Evolutionary conservation across 30 jellyfish, hydroid and myxozoan genomes (phyloP), one percentile per base, ranked within the genome.

Genomic region (Turritopsis dohrnii): DNA sequence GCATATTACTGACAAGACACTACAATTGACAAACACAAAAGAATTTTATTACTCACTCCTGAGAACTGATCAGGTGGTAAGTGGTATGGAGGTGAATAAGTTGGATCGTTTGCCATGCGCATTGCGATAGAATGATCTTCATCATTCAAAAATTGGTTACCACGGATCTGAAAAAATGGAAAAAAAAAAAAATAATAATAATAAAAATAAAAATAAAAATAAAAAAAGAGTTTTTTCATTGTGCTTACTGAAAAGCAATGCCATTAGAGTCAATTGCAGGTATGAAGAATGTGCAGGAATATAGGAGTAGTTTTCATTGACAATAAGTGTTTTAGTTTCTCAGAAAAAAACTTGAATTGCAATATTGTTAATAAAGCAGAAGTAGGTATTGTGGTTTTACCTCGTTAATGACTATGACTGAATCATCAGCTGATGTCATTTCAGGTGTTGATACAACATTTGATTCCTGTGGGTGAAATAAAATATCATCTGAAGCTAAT

Each of bases 81-180:
- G 71, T 77, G 71, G 72, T 77, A 77, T 19, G 85, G 85, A 0
- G 85, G 85, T 18, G 85, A 77, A 52, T 29, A 77, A 20, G 66
- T 77, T 23, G 85, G 85, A 30, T 77, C 85, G 66, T 53, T 30
- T 28, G 85, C 85, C 85, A 77, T 77, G 1, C 85, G 66, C 23
- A 77, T 24, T 18, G 85, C 85, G 5, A 77, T 77, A 17, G 66
- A 53, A 77, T 77, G 85, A 77, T 77, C 85, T 24, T 77, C 85
- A 25, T 77, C 73, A 53, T 77, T 30, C 28, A 27, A 17, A 69
- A 27, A n/a, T 69, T 69, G 77, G 30, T 69, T 69, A 7, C 77
- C 77, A n/a, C 77, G 77, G 19, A 69, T 27, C 77, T 69, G 30
- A 69, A 69, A 69, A 69, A 69, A 18, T 18, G 19, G 19, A 16